Conservation (phyloP, 1,140 invertebrate genomes). For the Calycopis cecrops region DNA sequence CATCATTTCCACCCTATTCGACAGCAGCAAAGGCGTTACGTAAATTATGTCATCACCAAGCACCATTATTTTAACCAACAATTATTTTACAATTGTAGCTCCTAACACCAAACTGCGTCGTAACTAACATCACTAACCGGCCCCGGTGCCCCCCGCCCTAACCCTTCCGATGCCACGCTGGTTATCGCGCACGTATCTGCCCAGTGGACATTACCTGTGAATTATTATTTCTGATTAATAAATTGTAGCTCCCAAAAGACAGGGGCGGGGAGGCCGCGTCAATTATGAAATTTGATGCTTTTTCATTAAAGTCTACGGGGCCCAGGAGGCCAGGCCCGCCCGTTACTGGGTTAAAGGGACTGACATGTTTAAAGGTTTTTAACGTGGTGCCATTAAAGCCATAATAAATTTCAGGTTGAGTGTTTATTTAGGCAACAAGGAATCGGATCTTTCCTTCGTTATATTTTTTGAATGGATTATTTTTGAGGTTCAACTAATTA, state of each 20-base stretch:
- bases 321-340: conserved; percentile 43
- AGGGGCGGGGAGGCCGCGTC: conserved; percentile 44
- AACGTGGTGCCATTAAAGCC: conserved; percentile 25
- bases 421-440: not conserved
- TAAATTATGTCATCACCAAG: no score
- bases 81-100: no score
- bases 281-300: conserved; percentile 70
- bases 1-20: no score
- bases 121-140: not conserved
- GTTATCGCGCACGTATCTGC: conserved; percentile 39
- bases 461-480: not conserved
- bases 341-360: conserved; percentile 52
- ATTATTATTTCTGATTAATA: conserved; percentile 75
- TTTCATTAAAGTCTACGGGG: conserved; percentile 63
- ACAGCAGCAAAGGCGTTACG: no score
- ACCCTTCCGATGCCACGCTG: conserved; percentile 56
- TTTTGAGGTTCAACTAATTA: no score
- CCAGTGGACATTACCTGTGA: conserved; percentile 59
- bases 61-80: no score
- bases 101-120: no score
- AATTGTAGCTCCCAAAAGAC: conserved; percentile 55
- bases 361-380: conserved; percentile 37
- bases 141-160: conserved; percentile 26
- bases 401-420: not conserved
- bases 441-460: not conserved